Evolutionary conservation across 2,113 vertebrate species (phyloP).

Genomic region (Trogon melanurus): DNA sequence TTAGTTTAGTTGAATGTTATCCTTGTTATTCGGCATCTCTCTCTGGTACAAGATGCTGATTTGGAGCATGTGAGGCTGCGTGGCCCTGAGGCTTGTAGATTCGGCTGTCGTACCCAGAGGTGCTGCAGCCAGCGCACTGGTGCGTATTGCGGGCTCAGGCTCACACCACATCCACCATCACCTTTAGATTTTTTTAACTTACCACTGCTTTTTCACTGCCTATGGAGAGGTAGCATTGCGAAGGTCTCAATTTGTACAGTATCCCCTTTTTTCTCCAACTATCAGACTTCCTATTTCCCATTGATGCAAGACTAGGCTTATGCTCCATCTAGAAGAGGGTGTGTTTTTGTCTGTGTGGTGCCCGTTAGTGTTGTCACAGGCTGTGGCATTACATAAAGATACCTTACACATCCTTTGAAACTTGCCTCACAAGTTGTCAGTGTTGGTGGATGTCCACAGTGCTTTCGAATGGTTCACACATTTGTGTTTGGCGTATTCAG

Average conservation of each 20-base stretch:
- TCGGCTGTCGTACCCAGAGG: neutral
- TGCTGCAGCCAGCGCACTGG: neutral
- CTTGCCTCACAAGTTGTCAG: constrained; percentile 18
- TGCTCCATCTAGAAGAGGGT: neutral
- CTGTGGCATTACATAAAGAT: neutral
- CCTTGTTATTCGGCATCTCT: neutral
- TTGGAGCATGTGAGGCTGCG: neutral
- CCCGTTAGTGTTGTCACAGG: neutral
- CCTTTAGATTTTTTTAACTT: neutral
- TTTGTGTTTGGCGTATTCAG: neutral
- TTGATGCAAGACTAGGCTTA: neutral
- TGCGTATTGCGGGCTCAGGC: neutral
- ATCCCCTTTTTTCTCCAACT: neutral
- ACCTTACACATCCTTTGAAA: neutral
- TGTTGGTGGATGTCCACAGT: constrained; percentile 19
- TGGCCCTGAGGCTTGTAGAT: neutral
- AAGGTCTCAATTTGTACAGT: rapidly evolving
- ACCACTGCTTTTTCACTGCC: neutral
- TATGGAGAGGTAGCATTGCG: neutral
- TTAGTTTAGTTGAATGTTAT: neutral
- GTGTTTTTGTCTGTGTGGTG: neutral
- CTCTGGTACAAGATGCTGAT: neutral
- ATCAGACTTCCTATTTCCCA: neutral
- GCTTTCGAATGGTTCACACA: neutral
- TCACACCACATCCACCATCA: neutral